phyloP scores from a whole-genome alignment of 2,113 vertebrate species.

The Neolamprologus caudopunctatus region DNA sequence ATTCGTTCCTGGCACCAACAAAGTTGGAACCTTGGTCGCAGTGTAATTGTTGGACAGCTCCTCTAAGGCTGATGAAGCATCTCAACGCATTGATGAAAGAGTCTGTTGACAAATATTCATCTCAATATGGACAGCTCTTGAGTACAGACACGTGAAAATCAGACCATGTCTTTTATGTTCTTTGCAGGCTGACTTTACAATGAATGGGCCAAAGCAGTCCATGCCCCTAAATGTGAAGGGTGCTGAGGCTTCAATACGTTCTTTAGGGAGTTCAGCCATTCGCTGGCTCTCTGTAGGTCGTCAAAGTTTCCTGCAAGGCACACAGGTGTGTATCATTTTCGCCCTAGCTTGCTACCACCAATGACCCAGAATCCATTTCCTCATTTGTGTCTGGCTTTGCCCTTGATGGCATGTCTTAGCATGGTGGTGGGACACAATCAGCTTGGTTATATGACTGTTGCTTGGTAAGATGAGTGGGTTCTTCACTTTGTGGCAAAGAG shows the following conservation, averaged over 20 bases:
- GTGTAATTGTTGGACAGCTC: not conserved
- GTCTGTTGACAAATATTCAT: not conserved
- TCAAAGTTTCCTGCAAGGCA: not conserved
- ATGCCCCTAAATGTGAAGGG: not conserved
- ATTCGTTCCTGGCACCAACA: not conserved
- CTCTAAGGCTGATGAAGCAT: not conserved
- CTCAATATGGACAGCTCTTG: not conserved
- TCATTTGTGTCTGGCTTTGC: not conserved
- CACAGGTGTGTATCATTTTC: not conserved
- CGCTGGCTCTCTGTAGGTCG: not conserved
- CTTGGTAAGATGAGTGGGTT: not conserved
- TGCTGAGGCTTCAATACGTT: not conserved
- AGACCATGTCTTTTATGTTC: not conserved
- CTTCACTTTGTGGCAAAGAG: not conserved
- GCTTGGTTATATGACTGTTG: not conserved
- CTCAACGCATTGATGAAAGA: not conserved
- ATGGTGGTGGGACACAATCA: not conserved
- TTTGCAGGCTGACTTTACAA: accelerated
- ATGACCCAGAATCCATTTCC: not conserved
- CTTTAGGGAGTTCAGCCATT: not conserved
- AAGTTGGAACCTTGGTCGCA: not conserved
- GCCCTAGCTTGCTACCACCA: not conserved
- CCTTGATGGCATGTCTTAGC: not conserved
- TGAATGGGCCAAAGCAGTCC: not conserved
- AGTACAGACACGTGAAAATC: not conserved